phyloP scores from a whole-genome alignment of 2,797 vertebrate species.

The Cossypha dichroa region DNA sequence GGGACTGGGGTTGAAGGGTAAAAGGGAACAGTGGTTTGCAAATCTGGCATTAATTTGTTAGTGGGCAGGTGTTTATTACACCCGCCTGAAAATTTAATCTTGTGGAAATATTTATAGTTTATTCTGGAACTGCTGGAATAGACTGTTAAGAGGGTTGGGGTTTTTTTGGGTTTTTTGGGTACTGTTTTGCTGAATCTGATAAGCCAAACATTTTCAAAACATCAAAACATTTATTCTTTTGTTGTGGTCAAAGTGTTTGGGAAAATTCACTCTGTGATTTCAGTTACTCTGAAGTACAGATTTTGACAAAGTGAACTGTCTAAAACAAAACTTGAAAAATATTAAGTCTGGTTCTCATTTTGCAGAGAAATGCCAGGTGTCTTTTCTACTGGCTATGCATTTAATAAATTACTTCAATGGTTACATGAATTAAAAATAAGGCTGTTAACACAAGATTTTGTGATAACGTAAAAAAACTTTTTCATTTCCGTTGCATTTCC shows the following conservation, averaged over 20 bases:
- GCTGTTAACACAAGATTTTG: not conserved
- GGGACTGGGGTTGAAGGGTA: fast-evolving
- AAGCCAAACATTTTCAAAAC: not conserved
- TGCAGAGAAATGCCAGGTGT: not conserved
- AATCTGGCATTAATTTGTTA: not conserved
- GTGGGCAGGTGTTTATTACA: not conserved
- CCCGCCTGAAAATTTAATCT: not conserved
- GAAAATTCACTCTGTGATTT: not conserved
- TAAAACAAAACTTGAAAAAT: not conserved
- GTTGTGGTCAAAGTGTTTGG: not conserved
- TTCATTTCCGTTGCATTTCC: not conserved
- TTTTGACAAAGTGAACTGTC: not conserved
- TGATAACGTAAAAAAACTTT: not conserved
- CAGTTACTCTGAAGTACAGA: not conserved
- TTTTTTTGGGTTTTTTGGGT: not conserved
- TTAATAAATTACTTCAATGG: not conserved
- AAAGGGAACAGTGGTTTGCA: not conserved
- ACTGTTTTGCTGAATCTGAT: not conserved
- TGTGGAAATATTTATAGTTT: not conserved
- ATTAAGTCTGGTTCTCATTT: not conserved
- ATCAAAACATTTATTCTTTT: not conserved
- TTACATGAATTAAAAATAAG: not conserved
- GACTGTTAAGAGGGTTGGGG: not conserved
- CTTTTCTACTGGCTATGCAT: not conserved
- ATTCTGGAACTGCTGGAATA: not conserved